Conservation (phyloP, 2,113 vertebrate species). For the Chaetops frenatus region DNA sequence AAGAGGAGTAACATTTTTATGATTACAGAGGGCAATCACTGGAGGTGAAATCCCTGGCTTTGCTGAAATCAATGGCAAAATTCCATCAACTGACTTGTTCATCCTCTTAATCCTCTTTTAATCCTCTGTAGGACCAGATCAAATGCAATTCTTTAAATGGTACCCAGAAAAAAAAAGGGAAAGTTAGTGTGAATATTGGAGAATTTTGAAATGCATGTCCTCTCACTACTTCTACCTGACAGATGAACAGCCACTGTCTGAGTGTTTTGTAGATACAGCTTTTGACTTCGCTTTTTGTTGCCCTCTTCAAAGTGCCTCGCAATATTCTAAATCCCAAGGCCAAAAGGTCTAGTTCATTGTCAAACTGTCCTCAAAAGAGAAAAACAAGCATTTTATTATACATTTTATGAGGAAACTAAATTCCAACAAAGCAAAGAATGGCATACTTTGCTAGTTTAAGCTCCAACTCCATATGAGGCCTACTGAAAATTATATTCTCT, state of each 20-base stretch:
- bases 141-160: background rate
- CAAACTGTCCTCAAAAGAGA: background rate
- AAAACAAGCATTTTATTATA: background rate
- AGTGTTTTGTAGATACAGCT: background rate
- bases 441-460: background rate
- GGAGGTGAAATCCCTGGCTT: background rate
- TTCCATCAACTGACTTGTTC: background rate
- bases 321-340: background rate
- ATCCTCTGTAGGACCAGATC: background rate
- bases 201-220: background rate
- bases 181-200: background rate
- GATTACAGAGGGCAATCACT: background rate
- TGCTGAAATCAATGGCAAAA: background rate
- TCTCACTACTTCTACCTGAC: background rate
- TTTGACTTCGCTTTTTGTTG: background rate
- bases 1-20: background rate
- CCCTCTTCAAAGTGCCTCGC: background rate
- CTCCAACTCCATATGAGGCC: background rate
- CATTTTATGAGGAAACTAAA: background rate
- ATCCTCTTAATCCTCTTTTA: slow-evolving; percentile 18
- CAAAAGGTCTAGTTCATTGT: background rate
- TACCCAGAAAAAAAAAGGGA: background rate
- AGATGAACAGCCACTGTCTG: background rate
- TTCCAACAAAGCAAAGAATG: background rate
- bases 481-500: background rate